phyloP scores from a whole-genome alignment of 2,888 invertebrate species.

The Pristionchus mayeri region DNA sequence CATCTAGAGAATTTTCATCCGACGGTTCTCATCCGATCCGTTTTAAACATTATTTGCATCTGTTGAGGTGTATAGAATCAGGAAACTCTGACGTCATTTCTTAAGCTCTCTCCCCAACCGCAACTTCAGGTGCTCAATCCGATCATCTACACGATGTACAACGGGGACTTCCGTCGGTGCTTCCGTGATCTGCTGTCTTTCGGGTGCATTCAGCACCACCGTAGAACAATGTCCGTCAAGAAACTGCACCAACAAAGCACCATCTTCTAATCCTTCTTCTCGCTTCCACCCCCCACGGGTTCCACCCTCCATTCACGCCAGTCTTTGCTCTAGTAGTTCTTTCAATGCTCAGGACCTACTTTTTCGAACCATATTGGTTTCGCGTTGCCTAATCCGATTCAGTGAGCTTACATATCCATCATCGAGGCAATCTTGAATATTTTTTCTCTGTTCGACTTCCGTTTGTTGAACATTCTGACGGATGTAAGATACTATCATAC shows the following conservation, averaged over 20 bases:
- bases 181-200: constrained; percentile 76
- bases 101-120: too few relatives aligned
- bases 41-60: too few relatives aligned
- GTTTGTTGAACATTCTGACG: not conserved
- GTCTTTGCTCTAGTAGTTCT: not conserved
- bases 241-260: constrained; percentile 75
- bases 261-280: constrained; percentile 57
- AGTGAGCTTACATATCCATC: not conserved
- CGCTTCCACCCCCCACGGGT: not conserved
- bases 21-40: too few relatives aligned
- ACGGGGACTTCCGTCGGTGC: constrained; percentile 76
- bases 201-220: constrained; percentile 74
- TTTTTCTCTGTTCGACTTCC: not conserved
- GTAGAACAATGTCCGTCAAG: constrained; percentile 75
- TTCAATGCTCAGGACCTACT: not conserved
- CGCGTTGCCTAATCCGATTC: not conserved
- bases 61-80: too few relatives aligned
- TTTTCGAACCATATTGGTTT: constrained; percentile 11
- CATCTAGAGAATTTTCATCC: too few relatives aligned
- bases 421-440: not conserved
- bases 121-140: constrained; percentile 74
- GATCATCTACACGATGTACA: constrained; percentile 76
- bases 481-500: not conserved
- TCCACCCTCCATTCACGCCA: not conserved
- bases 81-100: too few relatives aligned